Base-by-base conservation (phyloP, 2,888 invertebrate species). In the Thecocarcelia acutangulata region DNA sequence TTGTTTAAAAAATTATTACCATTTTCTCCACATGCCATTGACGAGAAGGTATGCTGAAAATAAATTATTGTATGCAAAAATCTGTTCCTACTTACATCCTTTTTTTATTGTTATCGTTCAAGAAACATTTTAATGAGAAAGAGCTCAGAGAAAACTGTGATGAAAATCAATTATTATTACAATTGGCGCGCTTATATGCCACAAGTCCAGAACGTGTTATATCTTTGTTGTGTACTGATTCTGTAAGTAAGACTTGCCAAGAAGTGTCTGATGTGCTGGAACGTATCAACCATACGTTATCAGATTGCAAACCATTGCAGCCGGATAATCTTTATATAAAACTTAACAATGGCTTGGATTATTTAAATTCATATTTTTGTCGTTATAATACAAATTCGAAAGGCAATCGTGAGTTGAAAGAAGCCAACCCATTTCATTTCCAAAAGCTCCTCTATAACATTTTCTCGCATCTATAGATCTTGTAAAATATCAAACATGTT, bases 201-300 rank as follows among this genome's bases (percentile, higher is more conserved):
- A 91, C 91, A 15, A 92, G 91, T 87, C 93, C 93, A 0, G 93
- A 93, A 86, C 91, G 91, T 46, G 91, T 93, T 74, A 87, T 93
- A 1, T 87, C 91, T 77, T 85, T 92, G 40, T 86, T 92, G 24
- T 89, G 92, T 0, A 85, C 89, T 42, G 88, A 90, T 6, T 88
- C 91, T 46, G 63, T 92, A 2, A n/a, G 44, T 78, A 90, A 84
- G 21, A 85, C 87, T 8, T 90, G 90, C 42, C 80, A 70, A 2
- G 86, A 86, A 40, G 85, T 85, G 15, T 68, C 84, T 4, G 86
- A 87, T 24, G 89, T 89, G n/a, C 86, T 92, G 33, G 85, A 85
- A 4, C 89, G 88, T 48, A 90, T 92, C 17, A 88, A 90, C 15
- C 79, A 85, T 12, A 91, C 90, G 70, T 87, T 91, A 70, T 84